Evolutionary conservation across 2,888 invertebrate species (phyloP).

Genomic region (Baccha elongata): DNA sequence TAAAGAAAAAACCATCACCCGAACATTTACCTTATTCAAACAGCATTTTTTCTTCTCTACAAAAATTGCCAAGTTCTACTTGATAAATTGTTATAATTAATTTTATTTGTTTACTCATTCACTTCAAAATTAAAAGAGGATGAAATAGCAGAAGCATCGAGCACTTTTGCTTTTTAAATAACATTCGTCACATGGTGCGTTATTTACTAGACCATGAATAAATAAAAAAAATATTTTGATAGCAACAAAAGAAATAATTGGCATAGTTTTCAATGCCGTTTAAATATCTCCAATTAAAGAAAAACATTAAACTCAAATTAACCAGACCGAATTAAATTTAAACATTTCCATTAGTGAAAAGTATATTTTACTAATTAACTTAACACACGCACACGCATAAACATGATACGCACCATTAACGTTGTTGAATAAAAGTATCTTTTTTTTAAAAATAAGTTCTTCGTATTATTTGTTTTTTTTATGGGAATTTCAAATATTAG

Average conservation of each 20-base stretch:
- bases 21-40: no score
- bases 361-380: constrained; percentile 21
- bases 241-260: constrained; percentile 11
- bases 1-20: no score
- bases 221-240: not conserved
- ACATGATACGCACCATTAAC: constrained; percentile 10
- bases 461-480: not conserved
- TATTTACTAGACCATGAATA: constrained; percentile 3
- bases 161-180: not conserved
- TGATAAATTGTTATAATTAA: no score
- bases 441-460: not conserved
- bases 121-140: no score
- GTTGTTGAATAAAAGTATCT: not conserved
- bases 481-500: not conserved
- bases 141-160: no score
- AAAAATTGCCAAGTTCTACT: no score
- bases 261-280: not conserved
- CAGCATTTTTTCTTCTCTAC: no score
- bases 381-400: constrained; percentile 13
- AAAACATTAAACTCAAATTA: not conserved
- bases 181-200: constrained; percentile 7
- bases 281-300: not conserved
- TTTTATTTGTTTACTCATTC: no score
- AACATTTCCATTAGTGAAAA: constrained; percentile 10
- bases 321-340: constrained; percentile 11